Percentiles rank a stretch among this genome's conserved stretches.
phyloP scores from a whole-genome alignment of 2,888 invertebrate genomes.

The Zelleria hepariella region DNA sequence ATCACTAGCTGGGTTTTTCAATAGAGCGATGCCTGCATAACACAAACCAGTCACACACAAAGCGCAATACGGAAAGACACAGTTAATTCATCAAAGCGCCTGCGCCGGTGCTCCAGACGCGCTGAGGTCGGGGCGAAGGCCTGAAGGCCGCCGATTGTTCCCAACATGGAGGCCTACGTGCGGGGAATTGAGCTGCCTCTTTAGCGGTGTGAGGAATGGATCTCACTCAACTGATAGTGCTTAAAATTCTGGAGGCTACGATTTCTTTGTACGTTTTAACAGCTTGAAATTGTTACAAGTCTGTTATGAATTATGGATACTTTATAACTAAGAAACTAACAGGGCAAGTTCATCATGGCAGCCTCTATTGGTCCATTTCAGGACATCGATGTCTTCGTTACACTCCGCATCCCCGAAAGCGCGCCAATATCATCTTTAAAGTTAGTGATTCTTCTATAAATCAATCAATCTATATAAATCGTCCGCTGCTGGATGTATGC shows the following conservation, averaged over 20 bases:
- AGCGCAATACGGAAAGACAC: background rate
- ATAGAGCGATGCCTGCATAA: background rate
- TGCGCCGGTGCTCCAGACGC: background rate
- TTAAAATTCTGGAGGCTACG: background rate
- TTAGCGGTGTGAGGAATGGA: background rate
- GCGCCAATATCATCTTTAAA: too few species aligned
- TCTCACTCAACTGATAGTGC: background rate
- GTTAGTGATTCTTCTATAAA: too few species aligned
- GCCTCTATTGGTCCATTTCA: too few species aligned
- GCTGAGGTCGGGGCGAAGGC: background rate
- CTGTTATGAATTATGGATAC: too few species aligned
- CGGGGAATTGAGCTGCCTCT: background rate
- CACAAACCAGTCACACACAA: background rate
- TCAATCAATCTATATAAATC: too few species aligned
- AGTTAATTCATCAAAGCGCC: background rate
- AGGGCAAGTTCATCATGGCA: too few species aligned
- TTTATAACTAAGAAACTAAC: too few species aligned
- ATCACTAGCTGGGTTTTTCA: background rate
- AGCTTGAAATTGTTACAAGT: too few species aligned
- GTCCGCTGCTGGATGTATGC: too few species aligned
- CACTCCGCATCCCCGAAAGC: too few species aligned
- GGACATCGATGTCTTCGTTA: too few species aligned
- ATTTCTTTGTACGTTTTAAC: background rate
- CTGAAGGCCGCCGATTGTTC: background rate
- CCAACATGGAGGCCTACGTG: background rate